These are phyloP conservation scores for Gila robusta DNA, from an alignment of 2,797 vertebrate species.

Conservation along the genomic window DNA sequence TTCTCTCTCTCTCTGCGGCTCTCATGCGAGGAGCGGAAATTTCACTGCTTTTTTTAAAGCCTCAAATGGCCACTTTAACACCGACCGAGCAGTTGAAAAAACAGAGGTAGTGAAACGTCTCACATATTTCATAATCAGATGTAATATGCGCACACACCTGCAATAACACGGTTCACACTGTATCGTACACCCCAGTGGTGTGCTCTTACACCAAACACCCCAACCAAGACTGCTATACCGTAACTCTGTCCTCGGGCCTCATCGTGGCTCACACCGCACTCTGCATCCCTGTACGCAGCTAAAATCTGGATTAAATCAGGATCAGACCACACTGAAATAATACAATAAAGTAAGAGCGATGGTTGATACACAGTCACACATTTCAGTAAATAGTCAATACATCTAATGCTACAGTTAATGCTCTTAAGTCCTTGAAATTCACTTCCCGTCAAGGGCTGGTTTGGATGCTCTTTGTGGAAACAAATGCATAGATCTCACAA, in stretches of 20 bases:
- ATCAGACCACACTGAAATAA: conserved; percentile 43
- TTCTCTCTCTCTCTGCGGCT: conserved; percentile 27
- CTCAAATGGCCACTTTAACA: conserved; percentile 70
- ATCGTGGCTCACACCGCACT: conserved; percentile 28
- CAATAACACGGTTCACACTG: conserved; percentile 75
- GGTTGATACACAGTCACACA: neutral
- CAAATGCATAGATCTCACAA: conserved; percentile 12
- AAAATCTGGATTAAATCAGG: conserved; percentile 54
- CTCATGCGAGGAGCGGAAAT: conserved; percentile 66
- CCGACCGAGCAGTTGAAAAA: conserved; percentile 72
- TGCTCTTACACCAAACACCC: conserved; percentile 55
- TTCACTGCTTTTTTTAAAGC: conserved; percentile 72
- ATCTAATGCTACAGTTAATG: conserved; percentile 5
- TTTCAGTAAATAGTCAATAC: conserved; percentile 29
- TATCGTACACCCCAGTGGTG: conserved; percentile 58
- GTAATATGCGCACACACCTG: conserved; percentile 78
- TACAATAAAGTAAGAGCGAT: conserved; percentile 15
- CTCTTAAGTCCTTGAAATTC: conserved; percentile 10
- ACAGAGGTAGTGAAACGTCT: conserved; percentile 71
- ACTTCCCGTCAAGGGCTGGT: neutral
- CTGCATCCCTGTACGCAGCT: conserved; percentile 31
- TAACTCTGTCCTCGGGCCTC: conserved; percentile 47
- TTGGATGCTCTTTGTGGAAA: conserved; percentile 36
- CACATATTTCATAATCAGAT: conserved; percentile 76
- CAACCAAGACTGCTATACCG: conserved; percentile 37